Evolutionary conservation across 2,888 invertebrate species (phyloP).

Genomic region (Folsomia candida): DNA sequence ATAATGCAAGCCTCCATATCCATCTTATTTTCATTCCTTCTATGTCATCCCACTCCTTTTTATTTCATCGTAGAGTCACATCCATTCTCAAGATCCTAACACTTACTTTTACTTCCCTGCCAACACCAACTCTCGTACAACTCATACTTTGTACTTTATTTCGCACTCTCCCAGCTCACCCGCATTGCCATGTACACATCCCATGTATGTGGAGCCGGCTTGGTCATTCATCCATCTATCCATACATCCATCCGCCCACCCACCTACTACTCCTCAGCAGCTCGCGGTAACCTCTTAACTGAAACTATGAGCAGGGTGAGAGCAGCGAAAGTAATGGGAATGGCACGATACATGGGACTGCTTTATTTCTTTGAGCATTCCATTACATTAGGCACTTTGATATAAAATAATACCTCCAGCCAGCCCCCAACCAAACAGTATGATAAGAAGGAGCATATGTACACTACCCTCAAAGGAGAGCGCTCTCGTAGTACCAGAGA

Average conservation of each 20-base stretch:
- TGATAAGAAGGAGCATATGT: neutral
- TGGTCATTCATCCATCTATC: neutral
- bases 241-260: no score
- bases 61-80: neutral
- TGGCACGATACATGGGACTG: neutral
- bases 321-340: neutral
- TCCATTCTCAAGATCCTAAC: neutral
- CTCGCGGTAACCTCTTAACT: neutral
- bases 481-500: no score
- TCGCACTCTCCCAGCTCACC: neutral
- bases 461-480: neutral
- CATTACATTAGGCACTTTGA: neutral
- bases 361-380: neutral
- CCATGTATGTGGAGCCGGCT: neutral
- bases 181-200: neutral
- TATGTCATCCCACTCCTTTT: neutral
- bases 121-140: neutral
- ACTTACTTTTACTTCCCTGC: neutral
- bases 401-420: neutral
- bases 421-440: neutral
- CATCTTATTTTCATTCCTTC: slow-evolving; percentile 5
- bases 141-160: neutral
- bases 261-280: neutral
- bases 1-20: slow-evolving; percentile 1
- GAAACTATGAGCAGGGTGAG: neutral